Percentiles rank a stretch among this genome's conserved stretches.
These are phyloP conservation scores for Slavum lentiscoides DNA, from an alignment of 2,888 invertebrate genomes.

Conservation along the genomic window DNA sequence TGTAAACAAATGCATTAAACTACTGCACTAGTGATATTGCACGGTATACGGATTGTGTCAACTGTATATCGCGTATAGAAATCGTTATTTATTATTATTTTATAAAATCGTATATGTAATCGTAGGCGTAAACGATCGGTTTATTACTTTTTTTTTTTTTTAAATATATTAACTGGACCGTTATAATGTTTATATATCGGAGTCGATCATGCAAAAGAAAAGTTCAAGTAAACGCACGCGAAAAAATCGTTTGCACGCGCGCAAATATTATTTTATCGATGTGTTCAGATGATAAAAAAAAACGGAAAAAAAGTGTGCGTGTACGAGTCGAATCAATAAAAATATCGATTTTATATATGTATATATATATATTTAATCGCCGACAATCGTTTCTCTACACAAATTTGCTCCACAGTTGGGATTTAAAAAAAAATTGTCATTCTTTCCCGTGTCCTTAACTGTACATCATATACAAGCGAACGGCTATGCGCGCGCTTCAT, in stretches of 20 bases:
- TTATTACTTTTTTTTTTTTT: not conserved
- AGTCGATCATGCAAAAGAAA: not conserved
- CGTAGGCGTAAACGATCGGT: not conserved
- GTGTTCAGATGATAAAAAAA: not conserved
- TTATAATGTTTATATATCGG: too few relatives aligned
- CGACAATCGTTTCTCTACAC: too few relatives aligned
- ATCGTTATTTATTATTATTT: slow-evolving; percentile 11
- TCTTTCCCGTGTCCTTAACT: too few relatives aligned
- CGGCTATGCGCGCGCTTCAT: too few relatives aligned
- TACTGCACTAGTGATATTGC: slow-evolving; percentile 5
- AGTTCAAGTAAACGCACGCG: not conserved
- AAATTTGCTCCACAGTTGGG: too few relatives aligned
- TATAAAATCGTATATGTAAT: slow-evolving; percentile 14
- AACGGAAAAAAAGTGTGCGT: too few relatives aligned
- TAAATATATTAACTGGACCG: not conserved
- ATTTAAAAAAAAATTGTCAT: too few relatives aligned
- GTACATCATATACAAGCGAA: too few relatives aligned
- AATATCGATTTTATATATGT: too few relatives aligned
- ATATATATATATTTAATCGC: too few relatives aligned
- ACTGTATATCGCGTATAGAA: not conserved
- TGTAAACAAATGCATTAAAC: slow-evolving; percentile 23
- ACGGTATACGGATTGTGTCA: not conserved
- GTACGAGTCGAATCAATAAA: too few relatives aligned
- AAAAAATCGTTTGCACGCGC: too few relatives aligned
- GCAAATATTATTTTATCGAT: not conserved